Evolutionary conservation across 2,113 vertebrate genomes (phyloP).

Genomic region (Chionis minor): DNA sequence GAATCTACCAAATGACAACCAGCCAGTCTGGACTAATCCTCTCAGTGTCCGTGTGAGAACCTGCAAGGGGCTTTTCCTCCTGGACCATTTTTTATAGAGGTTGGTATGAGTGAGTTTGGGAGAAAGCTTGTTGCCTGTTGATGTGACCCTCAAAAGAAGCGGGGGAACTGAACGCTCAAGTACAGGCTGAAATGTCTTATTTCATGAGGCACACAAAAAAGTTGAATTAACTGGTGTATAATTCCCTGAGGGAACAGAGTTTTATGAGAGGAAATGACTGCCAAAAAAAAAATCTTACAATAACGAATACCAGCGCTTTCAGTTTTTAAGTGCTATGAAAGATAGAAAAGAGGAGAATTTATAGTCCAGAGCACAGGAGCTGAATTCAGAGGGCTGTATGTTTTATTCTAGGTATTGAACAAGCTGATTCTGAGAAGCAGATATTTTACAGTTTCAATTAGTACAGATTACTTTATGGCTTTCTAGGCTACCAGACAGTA

Average conservation of each 20-base stretch:
- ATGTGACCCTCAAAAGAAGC: background rate
- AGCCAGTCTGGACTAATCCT: background rate
- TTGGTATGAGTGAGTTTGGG: background rate
- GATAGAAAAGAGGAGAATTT: conserved; percentile 33
- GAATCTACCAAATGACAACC: background rate
- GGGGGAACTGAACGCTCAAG: background rate
- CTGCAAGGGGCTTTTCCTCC: background rate
- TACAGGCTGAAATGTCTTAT: background rate
- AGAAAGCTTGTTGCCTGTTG: background rate
- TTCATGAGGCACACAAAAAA: background rate
- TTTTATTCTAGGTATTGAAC: conserved; percentile 29
- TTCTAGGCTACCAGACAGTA: conserved; percentile 48
- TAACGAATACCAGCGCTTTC: conserved; percentile 46
- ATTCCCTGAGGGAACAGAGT: conserved; percentile 14
- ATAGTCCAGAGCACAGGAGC: background rate
- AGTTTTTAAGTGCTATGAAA: background rate
- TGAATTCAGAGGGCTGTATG: background rate
- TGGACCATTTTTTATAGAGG: background rate
- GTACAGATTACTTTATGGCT: conserved; percentile 59
- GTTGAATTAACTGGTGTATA: background rate
- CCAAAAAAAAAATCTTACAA: conserved; percentile 27
- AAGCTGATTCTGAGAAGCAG: conserved; percentile 18
- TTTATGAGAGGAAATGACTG: conserved; percentile 65
- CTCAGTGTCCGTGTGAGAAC: background rate
- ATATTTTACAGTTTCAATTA: conserved; percentile 73